Evolutionary conservation across 1,140 invertebrate genomes (phyloP), one percentile per base, ranked within the genome.

Genomic region (Nautilus pompilius): DNA sequence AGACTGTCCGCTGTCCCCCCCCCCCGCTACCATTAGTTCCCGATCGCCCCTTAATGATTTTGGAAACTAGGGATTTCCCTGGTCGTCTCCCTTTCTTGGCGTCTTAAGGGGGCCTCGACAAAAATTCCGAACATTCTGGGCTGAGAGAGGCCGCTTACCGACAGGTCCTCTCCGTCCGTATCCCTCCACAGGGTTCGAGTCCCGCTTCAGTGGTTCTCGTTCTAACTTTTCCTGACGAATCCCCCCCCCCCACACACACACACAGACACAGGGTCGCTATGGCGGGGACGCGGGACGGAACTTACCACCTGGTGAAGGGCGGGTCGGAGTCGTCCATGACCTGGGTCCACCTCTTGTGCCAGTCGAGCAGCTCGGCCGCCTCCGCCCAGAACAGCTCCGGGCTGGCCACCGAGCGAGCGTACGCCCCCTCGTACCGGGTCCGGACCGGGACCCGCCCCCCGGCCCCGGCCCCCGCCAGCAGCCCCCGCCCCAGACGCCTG

Each of bases 321-420:
- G 89, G 85, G 71, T 91, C 88, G 15, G 87, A 88, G 70, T 93
- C 88, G 72, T 96, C 93, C 58, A 96, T 71, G 4, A 96, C 91
- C 77, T 88, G 88, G 3, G 88, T 82, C 91, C 92, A 96, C 0
- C 90, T 89, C 53, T 80, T 92, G 20, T 87, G 86, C 94, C 95
- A 98, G 24, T 88, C 86, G 0, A 96, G 75, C 3, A 88, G 66
- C 32, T 83, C 79, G 0, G 87, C 92, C 13, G 91, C 85, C 71
- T 94, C 89, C 5, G 85, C 87, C 93, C 93, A 98, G 82, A 95
- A 96, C 45, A 89, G 88, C 73, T 93, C 90, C 0, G 93, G 93
- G 56, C 90, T 84, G 53, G 90, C 85, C 15, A 95, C 76, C 0
- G 92, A 93, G 61, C 85, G 83, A 20, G 83, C 81, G 73, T 89